A percentile compares a stretch with the other conserved stretches of the same genome.
Conservation (phyloP, 2,113 vertebrate genomes). For the Leptobrachium leishanense region DNA sequence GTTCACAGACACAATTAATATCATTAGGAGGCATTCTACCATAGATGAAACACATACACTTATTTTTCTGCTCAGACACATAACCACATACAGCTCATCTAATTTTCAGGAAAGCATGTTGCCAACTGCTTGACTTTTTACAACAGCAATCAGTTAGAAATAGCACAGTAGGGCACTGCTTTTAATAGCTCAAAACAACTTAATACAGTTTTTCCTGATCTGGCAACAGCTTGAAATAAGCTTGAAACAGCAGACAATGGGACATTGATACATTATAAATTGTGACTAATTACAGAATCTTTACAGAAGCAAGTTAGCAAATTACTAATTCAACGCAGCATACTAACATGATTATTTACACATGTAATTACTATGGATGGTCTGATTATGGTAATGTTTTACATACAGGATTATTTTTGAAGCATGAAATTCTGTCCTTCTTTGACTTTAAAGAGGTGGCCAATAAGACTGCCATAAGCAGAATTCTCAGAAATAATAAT, state of each 20-base stretch:
- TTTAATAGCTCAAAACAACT: conserved; percentile 6
- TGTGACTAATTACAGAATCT: conserved; percentile 3
- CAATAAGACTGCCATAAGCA: too few relatives aligned
- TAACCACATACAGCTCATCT: not conserved
- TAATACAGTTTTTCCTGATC: conserved; percentile 3
- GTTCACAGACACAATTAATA: too few relatives aligned
- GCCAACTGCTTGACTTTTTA: not conserved
- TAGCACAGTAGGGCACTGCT: not conserved
- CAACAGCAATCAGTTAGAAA: not conserved
- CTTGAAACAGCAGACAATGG: conserved; percentile 1
- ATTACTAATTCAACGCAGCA: not conserved
- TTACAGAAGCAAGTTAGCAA: not conserved
- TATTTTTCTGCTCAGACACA: not conserved
- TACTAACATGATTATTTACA: conserved; percentile 4
- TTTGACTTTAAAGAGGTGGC: not conserved
- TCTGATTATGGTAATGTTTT: not conserved
- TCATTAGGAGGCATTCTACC: not conserved
- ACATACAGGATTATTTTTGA: not conserved
- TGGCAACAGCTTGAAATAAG: conserved; percentile 1
- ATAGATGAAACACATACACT: not conserved
- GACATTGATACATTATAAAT: conserved; percentile 4
- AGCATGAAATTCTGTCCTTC: not conserved
- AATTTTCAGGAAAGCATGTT: not conserved
- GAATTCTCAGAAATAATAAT: too few relatives aligned
- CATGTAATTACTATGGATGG: not conserved